phyloP scores from a whole-genome alignment of 2,797 vertebrate species.

The Rhinatrema bivittatum region DNA sequence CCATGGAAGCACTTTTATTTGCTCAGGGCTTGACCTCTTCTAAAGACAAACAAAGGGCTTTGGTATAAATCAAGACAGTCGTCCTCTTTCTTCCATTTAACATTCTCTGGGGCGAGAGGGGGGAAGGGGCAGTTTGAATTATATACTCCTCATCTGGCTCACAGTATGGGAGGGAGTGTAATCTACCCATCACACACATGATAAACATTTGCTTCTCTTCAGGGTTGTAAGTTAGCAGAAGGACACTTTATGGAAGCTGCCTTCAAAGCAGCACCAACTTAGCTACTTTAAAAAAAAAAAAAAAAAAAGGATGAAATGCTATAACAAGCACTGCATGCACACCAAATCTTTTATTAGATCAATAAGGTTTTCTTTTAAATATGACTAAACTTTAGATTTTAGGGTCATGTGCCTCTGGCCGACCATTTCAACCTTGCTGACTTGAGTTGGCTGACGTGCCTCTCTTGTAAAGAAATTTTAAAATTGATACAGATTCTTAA shows the following conservation, averaged over 20 bases:
- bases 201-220: conserved; percentile 4
- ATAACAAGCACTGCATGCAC: too few relatives aligned
- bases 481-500: too few relatives aligned
- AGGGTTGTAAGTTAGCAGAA: conserved; percentile 7
- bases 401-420: too few relatives aligned
- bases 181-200: not conserved
- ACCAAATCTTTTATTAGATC: too few relatives aligned
- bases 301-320: too few relatives aligned
- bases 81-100: conserved; percentile 52
- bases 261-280: too few relatives aligned
- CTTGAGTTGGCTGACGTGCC: too few relatives aligned
- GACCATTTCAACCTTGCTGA: too few relatives aligned
- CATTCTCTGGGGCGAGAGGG: conserved; percentile 17
- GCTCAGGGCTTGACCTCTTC: conserved; percentile 23
- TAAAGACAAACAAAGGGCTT: conserved; percentile 46
- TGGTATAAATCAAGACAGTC: conserved; percentile 53
- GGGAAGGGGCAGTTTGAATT: conserved; percentile 19
- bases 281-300: too few relatives aligned
- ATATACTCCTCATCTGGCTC: conserved; percentile 38
- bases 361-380: too few relatives aligned
- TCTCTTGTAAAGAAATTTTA: too few relatives aligned
- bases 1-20: conserved; percentile 12
- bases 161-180: not conserved
- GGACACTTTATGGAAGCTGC: not conserved
- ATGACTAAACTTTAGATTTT: too few relatives aligned